Evolutionary conservation across 2,888 invertebrate genomes (phyloP), one percentile per base, ranked within the genome.

Genomic region (Brenthis daphne): DNA sequence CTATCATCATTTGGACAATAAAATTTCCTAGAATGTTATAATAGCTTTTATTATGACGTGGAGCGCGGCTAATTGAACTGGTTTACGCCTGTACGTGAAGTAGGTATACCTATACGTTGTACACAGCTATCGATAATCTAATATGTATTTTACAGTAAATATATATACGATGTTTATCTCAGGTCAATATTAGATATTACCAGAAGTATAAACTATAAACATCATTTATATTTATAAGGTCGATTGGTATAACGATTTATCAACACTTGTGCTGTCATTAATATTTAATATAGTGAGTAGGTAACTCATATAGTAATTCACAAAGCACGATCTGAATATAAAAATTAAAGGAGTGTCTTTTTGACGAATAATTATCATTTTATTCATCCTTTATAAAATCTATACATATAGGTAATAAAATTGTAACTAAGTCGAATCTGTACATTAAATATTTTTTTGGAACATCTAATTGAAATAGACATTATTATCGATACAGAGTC

Each of bases 11-110:
- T 64, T 56, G 65, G 61, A 57, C 65, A 53, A 68, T 68, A 71
- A 64, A 66, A 63, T 74, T 73, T 74, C 73, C 67, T 67, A 73
- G 73, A 74, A 70, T 57, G 65, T 56, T 66, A 73, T 69, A 74
- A 73, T 69, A 66, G 64, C 57, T 69, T 70, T 8, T 68, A 68
- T 70, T 73, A 67, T 70, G 71, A 70, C 71, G 67, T 63, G 65
- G 69, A 69, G 70, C 74, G 68, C 65, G 70, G 70, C 69, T 67
- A 67, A 71, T 69, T 71, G 66, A 67, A 67, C 70, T 71, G 66
- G 68, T 67, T 63, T 61, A 67, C 63, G 58, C 29, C 60, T 67
- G 57, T 57, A 37, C 56, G 57, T 58, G 64, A 60, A 60, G 43
- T 14, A 37, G 29, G 47, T 48, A 54, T 16, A 60, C 47, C 24